Base-by-base conservation (phyloP, 2,113 vertebrate species). In the Pimephales promelas region DNA sequence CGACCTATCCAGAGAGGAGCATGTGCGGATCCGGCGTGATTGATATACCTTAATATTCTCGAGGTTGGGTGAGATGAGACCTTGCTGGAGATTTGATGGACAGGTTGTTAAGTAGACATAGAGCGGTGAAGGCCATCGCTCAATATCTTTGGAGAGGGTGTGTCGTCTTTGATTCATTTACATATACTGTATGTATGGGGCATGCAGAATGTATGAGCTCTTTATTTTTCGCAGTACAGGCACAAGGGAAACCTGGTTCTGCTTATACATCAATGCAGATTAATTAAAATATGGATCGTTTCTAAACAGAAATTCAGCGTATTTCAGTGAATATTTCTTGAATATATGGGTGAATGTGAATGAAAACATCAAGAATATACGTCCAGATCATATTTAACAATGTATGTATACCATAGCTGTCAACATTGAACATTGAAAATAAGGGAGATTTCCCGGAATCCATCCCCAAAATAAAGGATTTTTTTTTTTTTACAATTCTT, bases 121-220 rank as follows among this genome's bases (percentile, higher is more conserved):
- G 87, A 84, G 83, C 76, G 87, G 80, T 45, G 91, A 93, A 90
- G 90, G 89, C 90, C 87, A 80, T 88, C 83, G 13, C 87, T 81
- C 81, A 68, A 3, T 79, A 85, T 43, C 88, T 83, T 64, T 52
- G 75, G 64, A 83, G 78, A 74, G 86, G 86, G 85, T 83, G 87
- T 84, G 85, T 90, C 88, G 89, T 90, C 90, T 83, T 28, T 87
- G 31, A 81, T 91, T 93, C 88, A 91, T 93, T 93, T 91, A 91
- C 90, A 90, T 88, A 92, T 88, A 31, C 31, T 31, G 31, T 31
- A 91, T 79, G 86, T 88, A 87, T 70, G 77, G 56, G 85, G 83
- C 36, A 90, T 92, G 87, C 89, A 92, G 92, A 85, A 92, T 90
- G 90, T 86, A 93, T 90, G 91, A 87, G 88, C 89, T 62, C 20